These are phyloP conservation scores for Atlantisia rogersi DNA, from an alignment of 2,113 vertebrate species.

Conservation along the genomic window DNA sequence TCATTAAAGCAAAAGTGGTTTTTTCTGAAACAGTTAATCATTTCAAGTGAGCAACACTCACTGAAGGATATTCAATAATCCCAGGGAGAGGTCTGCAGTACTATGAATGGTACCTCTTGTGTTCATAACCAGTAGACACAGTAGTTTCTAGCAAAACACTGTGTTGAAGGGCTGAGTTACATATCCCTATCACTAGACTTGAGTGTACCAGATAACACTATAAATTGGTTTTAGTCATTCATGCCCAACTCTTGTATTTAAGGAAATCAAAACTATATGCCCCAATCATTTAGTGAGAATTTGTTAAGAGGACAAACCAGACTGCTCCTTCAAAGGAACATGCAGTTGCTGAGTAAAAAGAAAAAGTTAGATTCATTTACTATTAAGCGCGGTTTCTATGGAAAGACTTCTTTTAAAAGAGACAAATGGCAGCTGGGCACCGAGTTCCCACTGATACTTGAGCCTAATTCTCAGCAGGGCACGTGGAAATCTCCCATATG, in stretches of 20 bases:
- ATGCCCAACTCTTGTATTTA: background rate
- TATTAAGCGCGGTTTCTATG: background rate
- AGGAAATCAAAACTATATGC: background rate
- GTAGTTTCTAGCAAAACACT: background rate
- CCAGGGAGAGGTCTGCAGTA: background rate
- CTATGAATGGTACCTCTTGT: background rate
- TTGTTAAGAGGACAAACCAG: background rate
- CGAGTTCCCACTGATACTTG: rapidly evolving
- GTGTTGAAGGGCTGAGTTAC: background rate
- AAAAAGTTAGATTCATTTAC: background rate
- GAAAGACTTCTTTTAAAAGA: background rate
- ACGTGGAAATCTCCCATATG: background rate
- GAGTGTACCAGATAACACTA: background rate
- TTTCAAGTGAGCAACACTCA: background rate
- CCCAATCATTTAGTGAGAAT: background rate
- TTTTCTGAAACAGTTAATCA: background rate
- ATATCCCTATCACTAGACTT: background rate
- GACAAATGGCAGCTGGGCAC: background rate
- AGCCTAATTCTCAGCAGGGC: background rate
- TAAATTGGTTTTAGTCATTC: background rate
- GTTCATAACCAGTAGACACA: background rate
- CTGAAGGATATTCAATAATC: background rate
- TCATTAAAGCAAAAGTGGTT: background rate
- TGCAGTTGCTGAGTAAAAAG: background rate
- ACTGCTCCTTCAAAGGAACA: background rate